Conservation (phyloP, 2,113 vertebrate genomes). For the Engystomops pustulosus region DNA sequence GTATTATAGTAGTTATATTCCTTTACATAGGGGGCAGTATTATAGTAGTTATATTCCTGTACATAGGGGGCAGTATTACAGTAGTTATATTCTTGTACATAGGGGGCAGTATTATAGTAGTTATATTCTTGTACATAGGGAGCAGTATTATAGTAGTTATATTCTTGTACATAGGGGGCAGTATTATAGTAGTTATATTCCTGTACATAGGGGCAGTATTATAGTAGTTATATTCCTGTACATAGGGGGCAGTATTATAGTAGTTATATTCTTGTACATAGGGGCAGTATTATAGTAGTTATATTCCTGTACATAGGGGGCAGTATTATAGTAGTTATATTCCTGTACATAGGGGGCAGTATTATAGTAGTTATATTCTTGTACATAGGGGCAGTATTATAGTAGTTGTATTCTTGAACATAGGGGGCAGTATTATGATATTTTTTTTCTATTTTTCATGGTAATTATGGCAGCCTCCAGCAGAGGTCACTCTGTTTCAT, state of each 20-base stretch:
- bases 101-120: constrained; percentile 9
- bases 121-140: background rate
- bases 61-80: background rate
- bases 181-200: constrained; percentile 16
- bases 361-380: constrained; percentile 11
- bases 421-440: accelerated
- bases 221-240: background rate
- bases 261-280: constrained; percentile 4
- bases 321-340: background rate
- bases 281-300: background rate
- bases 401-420: constrained; percentile 1
- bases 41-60: constrained; percentile 10
- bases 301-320: background rate
- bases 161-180: background rate
- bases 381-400: background rate
- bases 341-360: background rate
- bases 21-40: background rate
- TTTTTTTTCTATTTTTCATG: too few relatives aligned
- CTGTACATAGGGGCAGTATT: background rate
- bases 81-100: constrained; percentile 4
- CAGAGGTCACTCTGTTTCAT: background rate
- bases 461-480: background rate
- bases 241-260: constrained; percentile 5
- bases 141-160: constrained; percentile 11
- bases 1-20: constrained; percentile 10